These are phyloP conservation scores for Lampris incognitus DNA, from an alignment of 2,113 vertebrate genomes.

Conservation along the genomic window DNA sequence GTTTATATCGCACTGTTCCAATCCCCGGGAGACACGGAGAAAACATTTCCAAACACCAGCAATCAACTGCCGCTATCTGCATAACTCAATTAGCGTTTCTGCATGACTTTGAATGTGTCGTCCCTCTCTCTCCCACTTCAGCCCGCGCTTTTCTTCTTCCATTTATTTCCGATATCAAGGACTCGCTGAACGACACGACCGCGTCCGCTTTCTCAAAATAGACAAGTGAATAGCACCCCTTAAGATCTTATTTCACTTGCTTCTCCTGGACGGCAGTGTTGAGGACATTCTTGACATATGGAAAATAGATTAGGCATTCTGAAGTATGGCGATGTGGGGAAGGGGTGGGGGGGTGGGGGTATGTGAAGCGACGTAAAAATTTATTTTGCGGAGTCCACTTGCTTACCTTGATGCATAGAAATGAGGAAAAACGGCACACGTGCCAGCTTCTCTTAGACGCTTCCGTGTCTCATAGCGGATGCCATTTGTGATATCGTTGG, in stretches of 20 bases:
- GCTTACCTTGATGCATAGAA: conserved; percentile 21
- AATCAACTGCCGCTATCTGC: conserved; percentile 67
- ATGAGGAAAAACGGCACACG: conserved; percentile 20
- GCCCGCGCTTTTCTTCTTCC: conserved; percentile 15
- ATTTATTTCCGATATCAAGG: conserved; percentile 60
- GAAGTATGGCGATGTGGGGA: too few relatives aligned
- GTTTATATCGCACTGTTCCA: conserved; percentile 60
- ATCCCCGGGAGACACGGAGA: conserved; percentile 55
- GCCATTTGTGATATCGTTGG: neutral
- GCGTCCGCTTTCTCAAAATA: conserved; percentile 43
- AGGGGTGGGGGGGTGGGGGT: neutral
- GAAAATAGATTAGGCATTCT: conserved; percentile 2
- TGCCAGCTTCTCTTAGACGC: neutral
- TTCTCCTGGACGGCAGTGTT: conserved; percentile 26
- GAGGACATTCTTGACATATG: conserved; percentile 38
- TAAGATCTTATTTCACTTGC: conserved; percentile 25
- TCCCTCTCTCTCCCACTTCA: conserved; percentile 23
- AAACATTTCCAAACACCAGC: conserved; percentile 57
- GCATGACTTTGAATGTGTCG: conserved; percentile 61
- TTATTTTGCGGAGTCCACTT: conserved; percentile 18
- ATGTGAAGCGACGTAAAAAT: conserved; percentile 22
- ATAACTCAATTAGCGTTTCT: conserved; percentile 69
- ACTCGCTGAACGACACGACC: conserved; percentile 57
- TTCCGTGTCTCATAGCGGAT: neutral
- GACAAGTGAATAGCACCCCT: conserved; percentile 9